phyloP scores from a whole-genome alignment of 2,113 vertebrate species.

The Phoenicopterus ruber region DNA sequence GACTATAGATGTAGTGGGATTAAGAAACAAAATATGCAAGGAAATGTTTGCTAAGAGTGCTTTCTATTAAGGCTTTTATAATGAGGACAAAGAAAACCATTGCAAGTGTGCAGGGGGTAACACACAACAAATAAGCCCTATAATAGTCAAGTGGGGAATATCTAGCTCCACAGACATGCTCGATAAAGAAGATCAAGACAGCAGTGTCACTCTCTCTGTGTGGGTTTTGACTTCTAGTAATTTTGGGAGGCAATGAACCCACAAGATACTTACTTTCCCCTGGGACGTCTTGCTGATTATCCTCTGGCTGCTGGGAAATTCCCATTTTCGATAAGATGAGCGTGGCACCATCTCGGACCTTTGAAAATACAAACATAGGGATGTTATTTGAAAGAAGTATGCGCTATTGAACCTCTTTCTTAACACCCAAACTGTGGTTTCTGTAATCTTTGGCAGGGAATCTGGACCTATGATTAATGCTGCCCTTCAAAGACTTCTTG shows the following conservation, averaged over 20 bases:
- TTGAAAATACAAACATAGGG: conserved; percentile 40
- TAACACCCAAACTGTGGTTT: not conserved
- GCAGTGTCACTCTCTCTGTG: not conserved
- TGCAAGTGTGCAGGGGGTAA: not conserved
- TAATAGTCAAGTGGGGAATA: not conserved
- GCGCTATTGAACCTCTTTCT: not conserved
- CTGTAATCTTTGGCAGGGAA: not conserved
- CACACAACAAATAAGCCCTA: not conserved
- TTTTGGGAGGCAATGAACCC: not conserved
- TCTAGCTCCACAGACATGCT: not conserved
- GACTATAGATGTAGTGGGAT: not conserved
- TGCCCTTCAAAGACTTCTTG: not conserved
- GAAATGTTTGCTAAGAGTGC: not conserved
- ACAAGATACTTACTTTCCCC: conserved; percentile 86
- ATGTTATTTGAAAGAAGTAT: not conserved
- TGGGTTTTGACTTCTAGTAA: not conserved
- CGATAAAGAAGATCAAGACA: not conserved
- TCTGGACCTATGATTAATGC: not conserved
- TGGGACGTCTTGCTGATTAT: conserved; percentile 93
- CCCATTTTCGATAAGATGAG: conserved; percentile 89
- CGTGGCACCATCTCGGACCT: conserved; percentile 93
- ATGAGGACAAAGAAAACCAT: not conserved
- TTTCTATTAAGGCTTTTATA: not conserved
- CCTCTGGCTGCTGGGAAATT: conserved; percentile 88
- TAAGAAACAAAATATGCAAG: not conserved